Base-by-base conservation (phyloP, 2,113 vertebrate genomes). In the Chloebia gouldiae region DNA sequence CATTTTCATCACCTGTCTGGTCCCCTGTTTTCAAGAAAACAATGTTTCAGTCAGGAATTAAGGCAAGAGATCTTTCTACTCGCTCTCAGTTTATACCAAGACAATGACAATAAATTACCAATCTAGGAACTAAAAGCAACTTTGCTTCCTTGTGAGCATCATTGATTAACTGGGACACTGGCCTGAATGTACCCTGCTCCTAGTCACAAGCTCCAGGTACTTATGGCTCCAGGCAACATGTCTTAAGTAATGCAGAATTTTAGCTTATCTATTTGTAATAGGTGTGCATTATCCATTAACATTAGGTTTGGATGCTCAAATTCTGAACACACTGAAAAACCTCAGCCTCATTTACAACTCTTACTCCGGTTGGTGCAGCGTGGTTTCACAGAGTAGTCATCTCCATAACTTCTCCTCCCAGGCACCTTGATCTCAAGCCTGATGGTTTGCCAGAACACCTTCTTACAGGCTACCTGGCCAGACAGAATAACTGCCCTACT, bases 1-100 rank as follows among this genome's bases (percentile, higher is more conserved):
- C 92, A 91, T 98, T 98, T 91, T 99, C 98, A 78, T 98, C 98
- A 80, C 98, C 97, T 13, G 95, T 97, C 73, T 98, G 98, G 91
- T 99, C 98, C 69, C 98, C 98, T 99, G 7, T 82, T 95, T 87
- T 77, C 70, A 97, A 97, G 88, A 19, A 97, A 95, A 95, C 33
- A 86, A 77, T 56, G 31, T 80, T 90, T 92, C 82, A 96, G 86
- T 92, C 2, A 81, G 50, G 77, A 84, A 86, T 84, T 13, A 88
- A 66, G 15, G 35, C 56, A 93, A 88, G 39, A 91, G 39, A 59
- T 31, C n/a, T 31, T 78, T 79, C 56, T 53, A 25, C 0, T 2
- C 0, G 0, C 22, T 88, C 47, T 70, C 71, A 70, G 31, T 85
- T 92, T 66, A 72, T 35, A 69, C 6, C 15, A 91, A 35, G 54